These are phyloP conservation scores for Xiphorhynchus erythropygius DNA, from an alignment of 2,797 vertebrate species.

Conservation along the genomic window DNA sequence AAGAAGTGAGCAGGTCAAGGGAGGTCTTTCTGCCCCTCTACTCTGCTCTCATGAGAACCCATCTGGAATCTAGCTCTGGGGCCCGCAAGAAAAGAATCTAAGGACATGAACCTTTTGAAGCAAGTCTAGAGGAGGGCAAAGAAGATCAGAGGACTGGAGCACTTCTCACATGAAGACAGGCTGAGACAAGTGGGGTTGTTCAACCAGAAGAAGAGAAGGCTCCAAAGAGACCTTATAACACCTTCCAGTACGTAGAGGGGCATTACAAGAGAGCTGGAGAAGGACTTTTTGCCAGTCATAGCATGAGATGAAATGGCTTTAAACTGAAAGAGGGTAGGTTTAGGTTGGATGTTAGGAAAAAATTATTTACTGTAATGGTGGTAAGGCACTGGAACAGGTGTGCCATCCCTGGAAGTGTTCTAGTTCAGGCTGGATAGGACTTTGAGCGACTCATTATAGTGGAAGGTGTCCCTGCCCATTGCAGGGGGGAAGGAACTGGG, in stretches of 20 bases:
- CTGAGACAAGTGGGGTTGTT: neutral
- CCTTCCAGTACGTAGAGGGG: neutral
- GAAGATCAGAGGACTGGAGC: neutral
- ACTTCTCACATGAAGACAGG: neutral
- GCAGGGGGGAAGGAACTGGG: neutral
- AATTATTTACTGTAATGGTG: neutral
- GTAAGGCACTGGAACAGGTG: neutral
- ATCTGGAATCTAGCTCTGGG: neutral
- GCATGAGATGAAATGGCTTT: neutral
- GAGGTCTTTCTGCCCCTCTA: neutral
- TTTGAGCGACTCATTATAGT: neutral
- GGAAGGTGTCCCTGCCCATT: neutral
- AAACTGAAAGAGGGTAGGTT: neutral
- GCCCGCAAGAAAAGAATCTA: fast-evolving
- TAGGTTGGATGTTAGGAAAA: neutral
- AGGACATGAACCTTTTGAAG: neutral
- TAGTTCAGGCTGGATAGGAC: neutral
- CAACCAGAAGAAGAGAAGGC: neutral
- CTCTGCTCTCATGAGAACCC: fast-evolving
- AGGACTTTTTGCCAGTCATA: neutral
- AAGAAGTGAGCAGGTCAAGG: neutral
- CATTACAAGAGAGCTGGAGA: neutral
- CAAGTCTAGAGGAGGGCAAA: neutral
- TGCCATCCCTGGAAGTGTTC: neutral
- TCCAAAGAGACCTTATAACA: neutral